These are phyloP conservation scores for Pyrrhia umbra DNA, from an alignment of 2,888 invertebrate species.

Conservation along the genomic window DNA sequence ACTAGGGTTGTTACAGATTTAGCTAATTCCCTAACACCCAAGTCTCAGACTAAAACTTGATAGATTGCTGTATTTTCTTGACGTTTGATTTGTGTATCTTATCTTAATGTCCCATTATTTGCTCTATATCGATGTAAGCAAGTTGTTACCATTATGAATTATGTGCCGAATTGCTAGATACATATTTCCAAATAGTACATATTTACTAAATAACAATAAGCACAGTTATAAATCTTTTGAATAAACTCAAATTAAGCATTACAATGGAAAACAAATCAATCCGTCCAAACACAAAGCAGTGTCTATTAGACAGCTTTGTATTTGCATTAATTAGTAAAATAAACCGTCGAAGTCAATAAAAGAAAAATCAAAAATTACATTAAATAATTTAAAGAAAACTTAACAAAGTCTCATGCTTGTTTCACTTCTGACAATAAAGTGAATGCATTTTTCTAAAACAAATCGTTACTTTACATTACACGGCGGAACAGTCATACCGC, in stretches of 20 bases:
- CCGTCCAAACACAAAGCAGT: conserved; percentile 6
- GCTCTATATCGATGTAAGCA: conserved; percentile 40
- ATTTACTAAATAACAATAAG: conserved; percentile 25
- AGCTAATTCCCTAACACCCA: conserved; percentile 59
- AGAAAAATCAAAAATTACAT: neutral
- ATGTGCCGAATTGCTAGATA: conserved; percentile 26
- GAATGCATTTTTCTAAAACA: conserved; percentile 34
- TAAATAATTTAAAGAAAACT: neutral
- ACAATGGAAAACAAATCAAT: conserved; percentile 4
- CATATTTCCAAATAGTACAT: conserved; percentile 19
- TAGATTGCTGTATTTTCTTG: conserved; percentile 61
- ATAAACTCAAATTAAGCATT: conserved; percentile 10
- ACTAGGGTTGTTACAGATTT: conserved; percentile 61
- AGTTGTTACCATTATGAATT: conserved; percentile 38
- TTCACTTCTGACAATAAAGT: conserved; percentile 7
- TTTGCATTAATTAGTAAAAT: neutral
- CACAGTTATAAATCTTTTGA: conserved; percentile 19
- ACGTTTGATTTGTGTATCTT: conserved; percentile 56
- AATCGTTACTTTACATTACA: conserved; percentile 43
- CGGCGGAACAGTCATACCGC: conserved; percentile 23
- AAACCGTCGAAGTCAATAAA: neutral
- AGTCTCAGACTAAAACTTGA: conserved; percentile 63
- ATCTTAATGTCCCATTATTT: conserved; percentile 51
- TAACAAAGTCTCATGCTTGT: neutral
- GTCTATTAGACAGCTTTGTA: neutral